Conservation (phyloP, 1,140 invertebrate genomes). For the Caligus rogercresseyi region DNA sequence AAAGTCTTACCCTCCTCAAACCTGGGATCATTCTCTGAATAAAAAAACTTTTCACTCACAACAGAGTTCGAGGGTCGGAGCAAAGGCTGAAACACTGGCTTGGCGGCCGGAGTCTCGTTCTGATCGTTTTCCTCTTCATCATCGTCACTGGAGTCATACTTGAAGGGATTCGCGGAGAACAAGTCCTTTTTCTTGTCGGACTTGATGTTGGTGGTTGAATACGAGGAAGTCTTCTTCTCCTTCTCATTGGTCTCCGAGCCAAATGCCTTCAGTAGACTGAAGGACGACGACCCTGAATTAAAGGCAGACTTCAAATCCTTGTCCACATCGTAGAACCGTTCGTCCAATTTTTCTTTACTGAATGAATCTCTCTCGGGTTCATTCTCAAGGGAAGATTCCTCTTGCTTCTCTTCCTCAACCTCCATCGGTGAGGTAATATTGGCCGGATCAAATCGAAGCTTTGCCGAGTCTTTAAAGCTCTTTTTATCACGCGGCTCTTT, state of each 20-base stretch:
- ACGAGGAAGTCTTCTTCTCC: neutral
- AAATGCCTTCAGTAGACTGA: neutral
- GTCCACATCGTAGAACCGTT: neutral
- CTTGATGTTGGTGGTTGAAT: neutral
- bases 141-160: constrained; percentile 8
- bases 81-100: neutral
- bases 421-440: neutral
- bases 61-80: neutral
- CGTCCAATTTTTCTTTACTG: neutral
- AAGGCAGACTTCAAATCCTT: neutral
- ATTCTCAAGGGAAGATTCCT: too few species aligned
- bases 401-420: too few species aligned
- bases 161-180: constrained; percentile 9
- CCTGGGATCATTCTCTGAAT: neutral
- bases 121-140: constrained; percentile 7
- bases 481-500: neutral
- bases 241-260: neutral
- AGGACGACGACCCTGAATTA: neutral
- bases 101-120: too few species aligned
- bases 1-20: constrained; percentile 5
- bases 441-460: neutral
- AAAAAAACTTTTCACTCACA: neutral
- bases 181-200: constrained; percentile 6
- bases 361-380: neutral
- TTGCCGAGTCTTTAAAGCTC: neutral